Percentiles rank a stretch among this genome's conserved stretches.
phyloP scores from a whole-genome alignment of 2,888 invertebrate species.

The Gnatocerus cornutus region DNA sequence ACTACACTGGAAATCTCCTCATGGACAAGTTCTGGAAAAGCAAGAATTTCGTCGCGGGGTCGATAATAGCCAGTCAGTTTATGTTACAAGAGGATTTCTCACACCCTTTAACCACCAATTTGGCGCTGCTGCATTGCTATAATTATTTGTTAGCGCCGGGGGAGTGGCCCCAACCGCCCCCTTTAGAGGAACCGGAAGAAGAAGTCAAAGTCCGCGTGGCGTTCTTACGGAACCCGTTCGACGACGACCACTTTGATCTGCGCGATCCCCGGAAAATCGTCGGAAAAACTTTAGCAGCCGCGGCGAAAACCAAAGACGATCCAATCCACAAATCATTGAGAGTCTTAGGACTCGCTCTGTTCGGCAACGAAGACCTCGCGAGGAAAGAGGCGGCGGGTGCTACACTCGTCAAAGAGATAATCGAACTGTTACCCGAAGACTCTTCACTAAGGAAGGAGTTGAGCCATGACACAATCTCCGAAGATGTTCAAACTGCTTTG shows the following conservation, averaged over 20 bases:
- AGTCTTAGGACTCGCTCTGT: slow-evolving; percentile 69
- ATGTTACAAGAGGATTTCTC: slow-evolving; percentile 93
- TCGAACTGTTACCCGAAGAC: slow-evolving; percentile 68
- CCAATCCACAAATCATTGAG: slow-evolving; percentile 72
- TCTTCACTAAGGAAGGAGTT: slow-evolving; percentile 60
- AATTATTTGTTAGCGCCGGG: slow-evolving; percentile 77
- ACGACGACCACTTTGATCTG: slow-evolving; percentile 94
- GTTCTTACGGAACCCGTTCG: slow-evolving; percentile 86
- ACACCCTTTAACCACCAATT: slow-evolving; percentile 79
- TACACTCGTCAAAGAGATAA: slow-evolving; percentile 66
- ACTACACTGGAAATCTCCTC: slow-evolving; percentile 84
- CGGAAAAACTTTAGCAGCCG: slow-evolving; percentile 86
- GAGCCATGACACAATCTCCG: slow-evolving; percentile 52
- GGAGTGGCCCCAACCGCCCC: slow-evolving; percentile 69
- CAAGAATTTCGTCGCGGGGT: slow-evolving; percentile 81
- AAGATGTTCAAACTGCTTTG: slow-evolving; percentile 70
- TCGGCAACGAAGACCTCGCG: slow-evolving; percentile 64
- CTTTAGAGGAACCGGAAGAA: slow-evolving; percentile 70
- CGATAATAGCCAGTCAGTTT: slow-evolving; percentile 82
- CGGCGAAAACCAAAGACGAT: slow-evolving; percentile 72
- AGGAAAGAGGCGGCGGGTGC: slow-evolving; percentile 64
- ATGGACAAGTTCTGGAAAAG: slow-evolving; percentile 85
- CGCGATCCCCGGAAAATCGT: slow-evolving; percentile 80
- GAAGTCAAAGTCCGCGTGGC: slow-evolving; percentile 77
- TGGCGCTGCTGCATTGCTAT: slow-evolving; percentile 84